phyloP scores from a whole-genome alignment of 2,113 vertebrate species.

The Pseudonaja textilis region DNA sequence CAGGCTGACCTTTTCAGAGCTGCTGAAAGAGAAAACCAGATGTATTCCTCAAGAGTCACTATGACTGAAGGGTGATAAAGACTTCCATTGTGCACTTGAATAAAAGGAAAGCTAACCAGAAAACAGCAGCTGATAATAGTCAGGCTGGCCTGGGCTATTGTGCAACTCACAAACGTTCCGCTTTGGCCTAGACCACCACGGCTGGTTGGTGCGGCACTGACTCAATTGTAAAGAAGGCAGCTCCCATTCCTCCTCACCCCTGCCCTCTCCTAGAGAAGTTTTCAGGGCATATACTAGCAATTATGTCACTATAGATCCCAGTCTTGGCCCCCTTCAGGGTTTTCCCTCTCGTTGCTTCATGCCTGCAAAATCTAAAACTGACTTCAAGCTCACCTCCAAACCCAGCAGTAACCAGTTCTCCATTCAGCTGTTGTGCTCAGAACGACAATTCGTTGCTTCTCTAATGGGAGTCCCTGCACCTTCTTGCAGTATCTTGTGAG shows the following conservation, averaged over 20 bases:
- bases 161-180: slow-evolving; percentile 78
- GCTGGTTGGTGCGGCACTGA: slow-evolving; percentile 69
- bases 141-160: slow-evolving; percentile 81
- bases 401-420: slow-evolving; percentile 45
- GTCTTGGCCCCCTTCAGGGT: background rate
- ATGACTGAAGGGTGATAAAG: slow-evolving; percentile 81
- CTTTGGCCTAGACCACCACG: slow-evolving; percentile 80
- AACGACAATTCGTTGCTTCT: background rate
- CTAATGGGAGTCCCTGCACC: background rate
- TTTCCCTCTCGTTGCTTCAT: background rate
- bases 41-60: slow-evolving; percentile 85
- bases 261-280: slow-evolving; percentile 65
- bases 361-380: slow-evolving; percentile 45
- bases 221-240: slow-evolving; percentile 42
- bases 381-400: slow-evolving; percentile 54
- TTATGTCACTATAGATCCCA: slow-evolving; percentile 54
- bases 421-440: background rate
- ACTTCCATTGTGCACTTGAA: slow-evolving; percentile 78
- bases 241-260: slow-evolving; percentile 58
- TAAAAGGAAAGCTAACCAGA: slow-evolving; percentile 82
- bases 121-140: slow-evolving; percentile 84
- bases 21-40: slow-evolving; percentile 84
- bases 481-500: slow-evolving; percentile 44
- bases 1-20: slow-evolving; percentile 83
- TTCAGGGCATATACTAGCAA: slow-evolving; percentile 64